Base-by-base conservation (phyloP, 2,113 vertebrate genomes). In the Lichenostomus cassidix region DNA sequence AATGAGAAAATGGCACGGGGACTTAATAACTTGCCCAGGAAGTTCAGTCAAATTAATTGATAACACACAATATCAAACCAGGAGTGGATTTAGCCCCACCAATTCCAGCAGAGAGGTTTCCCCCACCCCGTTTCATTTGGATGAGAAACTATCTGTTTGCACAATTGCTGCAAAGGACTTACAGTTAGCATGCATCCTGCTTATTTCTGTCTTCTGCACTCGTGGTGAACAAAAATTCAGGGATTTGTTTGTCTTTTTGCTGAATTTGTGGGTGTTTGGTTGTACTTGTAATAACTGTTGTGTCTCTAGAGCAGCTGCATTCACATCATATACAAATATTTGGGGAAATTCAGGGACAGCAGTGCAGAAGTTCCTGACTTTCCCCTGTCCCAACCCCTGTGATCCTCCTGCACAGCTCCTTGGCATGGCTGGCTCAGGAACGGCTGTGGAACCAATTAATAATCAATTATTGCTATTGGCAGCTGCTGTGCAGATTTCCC, bases 21-120 rank as follows among this genome's bases (percentile, higher is more conserved):
- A 63, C 90, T 92, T 95, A 92, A 92, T 93, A 93, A 78, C 79
- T 93, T 92, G 95, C 88, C 71, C 71, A 75, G 76, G 86, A 92
- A 94, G 88, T 94, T 92, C 92, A 94, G 71, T 83, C 73, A 59
- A 90, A 94, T 96, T 85, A 94, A 95, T 92, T 94, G 94, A 93
- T 94, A 94, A 85, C 46, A 39, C 44, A 35, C 1, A 29, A 41
- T 50, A 86, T 65, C 58, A 73, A 94, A 88, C 13, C 53, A 87
- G 81, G 39, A 94, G 25, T 39, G 53, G 39, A 84, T 84, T 89
- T 28, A 62, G 44, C 35, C 46, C 81, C 65, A 71, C 47, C 60
- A 31, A 83, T 64, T 52, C 4, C 11, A 60, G 81, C 20, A 76
- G 47, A 46, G 73, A 49, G 12, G 11, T 89, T 94, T 94, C 49